Conservation (phyloP, 2,888 invertebrate species). For the Pycnomerus fuliginosus region DNA sequence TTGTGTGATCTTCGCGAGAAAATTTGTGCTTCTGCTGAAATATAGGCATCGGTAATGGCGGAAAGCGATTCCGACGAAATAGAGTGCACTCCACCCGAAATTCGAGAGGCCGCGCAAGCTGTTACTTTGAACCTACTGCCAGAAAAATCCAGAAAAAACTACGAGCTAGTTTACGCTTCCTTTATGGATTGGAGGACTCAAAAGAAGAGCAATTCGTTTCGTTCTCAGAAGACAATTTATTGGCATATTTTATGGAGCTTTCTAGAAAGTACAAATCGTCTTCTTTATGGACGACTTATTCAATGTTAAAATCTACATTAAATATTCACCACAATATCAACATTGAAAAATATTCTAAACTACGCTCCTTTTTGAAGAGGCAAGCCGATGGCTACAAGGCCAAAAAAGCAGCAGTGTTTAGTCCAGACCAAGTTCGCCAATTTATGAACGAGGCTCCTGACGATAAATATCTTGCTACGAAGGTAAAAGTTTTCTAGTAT, state of each 20-base stretch:
- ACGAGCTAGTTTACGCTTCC: no score
- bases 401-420: constrained; percentile 34
- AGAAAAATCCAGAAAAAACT: no score
- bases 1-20: no score
- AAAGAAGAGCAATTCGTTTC: no score
- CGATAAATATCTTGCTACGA: constrained; percentile 31
- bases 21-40: no score
- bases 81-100: no score
- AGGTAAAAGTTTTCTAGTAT: no score
- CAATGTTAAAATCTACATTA: constrained; percentile 14
- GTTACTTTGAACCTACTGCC: no score
- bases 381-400: constrained; percentile 30
- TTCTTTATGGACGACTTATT: constrained; percentile 15
- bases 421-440: constrained; percentile 27
- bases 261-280: constrained; percentile 14
- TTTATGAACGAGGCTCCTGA: constrained; percentile 35
- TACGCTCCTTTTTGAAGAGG: constrained; percentile 27
- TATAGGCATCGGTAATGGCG: no score
- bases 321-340: constrained; percentile 10
- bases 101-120: no score
- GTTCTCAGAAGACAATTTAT: constrained; percentile 12
- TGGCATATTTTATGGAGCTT: constrained; percentile 15
- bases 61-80: no score
- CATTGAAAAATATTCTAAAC: constrained; percentile 11
- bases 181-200: no score